A percentile compares a stretch with the other conserved stretches of the same genome.
These are phyloP conservation scores for Toxotes chatareus DNA, from an alignment of 2,113 vertebrate genomes.

Conservation along the genomic window DNA sequence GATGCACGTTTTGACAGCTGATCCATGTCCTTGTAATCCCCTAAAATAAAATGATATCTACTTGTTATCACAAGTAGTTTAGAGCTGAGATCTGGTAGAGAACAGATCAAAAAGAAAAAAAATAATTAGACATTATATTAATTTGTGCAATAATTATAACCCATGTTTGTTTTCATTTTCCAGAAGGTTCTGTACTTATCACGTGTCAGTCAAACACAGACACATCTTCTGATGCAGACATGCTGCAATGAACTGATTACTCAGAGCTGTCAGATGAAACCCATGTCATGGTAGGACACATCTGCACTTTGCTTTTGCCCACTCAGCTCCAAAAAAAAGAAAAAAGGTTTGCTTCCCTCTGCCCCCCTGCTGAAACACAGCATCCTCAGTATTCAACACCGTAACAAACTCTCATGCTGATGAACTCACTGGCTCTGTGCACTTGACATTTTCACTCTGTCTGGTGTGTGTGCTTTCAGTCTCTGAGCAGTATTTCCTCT, in stretches of 20 bases:
- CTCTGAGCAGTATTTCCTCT: background rate
- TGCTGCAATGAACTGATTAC: slow-evolving; percentile 16
- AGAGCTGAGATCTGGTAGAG: background rate
- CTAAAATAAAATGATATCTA: background rate
- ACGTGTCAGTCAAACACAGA: slow-evolving; percentile 29
- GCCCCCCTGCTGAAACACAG: background rate
- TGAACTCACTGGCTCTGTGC: background rate
- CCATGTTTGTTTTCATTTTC: background rate
- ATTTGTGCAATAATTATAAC: background rate
- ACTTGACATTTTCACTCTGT: background rate
- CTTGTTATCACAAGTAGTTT: background rate
- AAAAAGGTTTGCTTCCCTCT: background rate
- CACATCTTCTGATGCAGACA: slow-evolving; percentile 21
- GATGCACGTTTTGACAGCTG: background rate
- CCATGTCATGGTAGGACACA: slow-evolving; percentile 4
- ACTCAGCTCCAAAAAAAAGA: slow-evolving; percentile 4
- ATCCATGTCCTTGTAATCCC: too few relatives aligned
- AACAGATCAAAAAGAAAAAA: background rate
- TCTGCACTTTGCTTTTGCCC: slow-evolving; percentile 15
- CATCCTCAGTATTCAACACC: background rate
- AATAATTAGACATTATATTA: background rate
- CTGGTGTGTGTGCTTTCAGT: background rate
- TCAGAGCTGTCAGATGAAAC: slow-evolving; percentile 31
- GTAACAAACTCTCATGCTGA: background rate
- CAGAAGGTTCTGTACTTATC: background rate